Base-by-base conservation (phyloP, 2,113 vertebrate species). In the Oreocharis arfaki region DNA sequence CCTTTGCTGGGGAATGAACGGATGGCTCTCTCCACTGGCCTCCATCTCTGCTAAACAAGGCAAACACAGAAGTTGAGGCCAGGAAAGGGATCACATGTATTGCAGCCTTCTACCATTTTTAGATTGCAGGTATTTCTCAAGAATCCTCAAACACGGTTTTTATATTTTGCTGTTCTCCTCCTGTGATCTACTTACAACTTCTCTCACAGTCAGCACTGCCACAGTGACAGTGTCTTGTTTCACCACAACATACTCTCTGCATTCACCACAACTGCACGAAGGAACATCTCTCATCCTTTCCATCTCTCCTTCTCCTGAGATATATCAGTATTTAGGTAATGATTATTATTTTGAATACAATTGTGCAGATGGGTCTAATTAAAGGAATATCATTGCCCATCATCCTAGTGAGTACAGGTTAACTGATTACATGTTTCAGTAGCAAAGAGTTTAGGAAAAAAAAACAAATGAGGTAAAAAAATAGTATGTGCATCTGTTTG, bases 281-380 rank as follows among this genome's bases (percentile, higher is more conserved):
- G 84, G 65, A 93, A 42, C 11, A 37, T n/a, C 14, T 68, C 53
- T 56, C 33, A 55, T 67, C 28, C 37, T 41, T 28, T 67, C 4
- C 10, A 7, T 61, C 33, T 56, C 27, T 83, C 4, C 11, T 79
- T 64, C 55, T 93, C 49, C 21, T 63, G 70, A 59, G 28, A 90
- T 70, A 30, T 69, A 90, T 59, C 56, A 93, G 53, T 71, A 92
- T 93, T 95, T 95, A 84, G 46, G 69, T 37, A 17, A 63, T 87
- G 35, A 84, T 64, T 39, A 79, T 35, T 90, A 81, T 79, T 88
- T 94, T 93, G 27, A 89, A 68, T 65, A 80, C 50, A 61, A 87
- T 55, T 79, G 87, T 93, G 67, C 96, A 95, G 93, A 91, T 22
- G 52, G 44, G 42, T 96, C 35, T 93, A 97, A 97, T 96, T 96